Evolutionary conservation across 2,797 vertebrate species (phyloP), one percentile per base, ranked within the genome.

Genomic region (Rhinella marina): DNA sequence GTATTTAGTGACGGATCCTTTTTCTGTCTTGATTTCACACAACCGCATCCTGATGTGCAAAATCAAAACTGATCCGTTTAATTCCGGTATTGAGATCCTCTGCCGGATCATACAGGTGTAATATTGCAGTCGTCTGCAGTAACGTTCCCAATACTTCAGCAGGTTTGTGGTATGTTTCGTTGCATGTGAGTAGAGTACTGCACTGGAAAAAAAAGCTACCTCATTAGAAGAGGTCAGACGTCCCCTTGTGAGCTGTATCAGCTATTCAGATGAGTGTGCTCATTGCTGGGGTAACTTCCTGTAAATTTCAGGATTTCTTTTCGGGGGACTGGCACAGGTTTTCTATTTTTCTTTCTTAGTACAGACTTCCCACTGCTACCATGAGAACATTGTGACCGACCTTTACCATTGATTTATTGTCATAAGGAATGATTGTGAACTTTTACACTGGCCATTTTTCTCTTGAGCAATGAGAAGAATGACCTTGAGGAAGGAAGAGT

Each of bases 341-440:
- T 23, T 50, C n/a, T 13, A 25, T 76, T 52, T 76, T 76, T 50
- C n/a, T 77, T 7, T 52, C 11, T 75, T 75, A 8, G 23, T 25
- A 2, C n/a, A 52, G 14, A 16, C 41, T 23, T 48, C 19, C 32
- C 1, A 8, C 29, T 41, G 68, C 32, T n/a, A 75, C 32, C 21
- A 50, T 2, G 1, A 76, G 73, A 77, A 77, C 73, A 77, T n/a
- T 52, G 73, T 77, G 73, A 77, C 73, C 73, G 73, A 54, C 73
- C 73, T 77, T 77, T 77, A 25, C 73, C 50, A 77, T 77, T 77
- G 73, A 77, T 77, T 77, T 77, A 52, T 77, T 54, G 73, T 77
- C 73, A 77, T n/a, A 25, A 77, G 73, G 48, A 77, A 48, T 77
- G 73, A 77, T 77, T 54, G 73, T 77, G 50, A 77, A 77, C 73